Evolutionary conservation across 2,888 invertebrate species (phyloP).

Genomic region (Drosophila barbarae): DNA sequence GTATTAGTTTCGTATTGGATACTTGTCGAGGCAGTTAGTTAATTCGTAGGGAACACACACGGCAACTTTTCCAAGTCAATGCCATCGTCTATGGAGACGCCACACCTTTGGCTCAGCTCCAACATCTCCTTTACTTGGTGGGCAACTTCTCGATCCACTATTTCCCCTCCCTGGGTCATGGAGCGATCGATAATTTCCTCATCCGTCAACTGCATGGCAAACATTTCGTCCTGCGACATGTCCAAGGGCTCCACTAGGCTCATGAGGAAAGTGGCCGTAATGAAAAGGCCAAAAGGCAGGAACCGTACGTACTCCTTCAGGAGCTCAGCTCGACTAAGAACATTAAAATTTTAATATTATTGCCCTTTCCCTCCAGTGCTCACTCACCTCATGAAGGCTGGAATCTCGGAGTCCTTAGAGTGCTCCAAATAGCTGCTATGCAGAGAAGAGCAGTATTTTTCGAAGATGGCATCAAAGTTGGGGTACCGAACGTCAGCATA

Average conservation of each 20-base stretch:
- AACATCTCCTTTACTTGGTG: conserved; percentile 74
- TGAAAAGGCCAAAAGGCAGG: conserved; percentile 65
- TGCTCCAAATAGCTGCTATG: conserved; percentile 43
- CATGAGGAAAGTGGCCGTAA: conserved; percentile 69
- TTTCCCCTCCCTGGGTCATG: conserved; percentile 70
- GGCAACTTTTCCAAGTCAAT: conserved; percentile 38
- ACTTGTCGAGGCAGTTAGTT: neutral
- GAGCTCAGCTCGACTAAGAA: conserved; percentile 62
- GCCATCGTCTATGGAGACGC: conserved; percentile 63
- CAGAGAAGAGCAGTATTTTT: conserved; percentile 69
- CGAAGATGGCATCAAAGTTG: conserved; percentile 74
- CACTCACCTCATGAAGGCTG: conserved; percentile 69
- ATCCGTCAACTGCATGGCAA: conserved; percentile 27
- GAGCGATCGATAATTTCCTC: conserved; percentile 49
- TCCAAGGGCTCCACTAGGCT: conserved; percentile 61
- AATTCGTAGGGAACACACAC: neutral
- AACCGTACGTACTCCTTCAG: conserved; percentile 74
- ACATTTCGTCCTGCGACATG: conserved; percentile 48
- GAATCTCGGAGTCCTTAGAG: conserved; percentile 46
- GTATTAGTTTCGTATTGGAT: too few relatives aligned
- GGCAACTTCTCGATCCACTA: conserved; percentile 72
- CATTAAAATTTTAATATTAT: neutral
- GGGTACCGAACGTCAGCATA: conserved; percentile 68
- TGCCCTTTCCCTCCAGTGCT: too few relatives aligned
- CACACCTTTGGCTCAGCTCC: conserved; percentile 58